A percentile compares a stretch with the other conserved stretches of the same genome.
These are phyloP conservation scores for Anas platyrhynchos DNA, from an alignment of 2,113 vertebrate genomes.

Conservation along the genomic window DNA sequence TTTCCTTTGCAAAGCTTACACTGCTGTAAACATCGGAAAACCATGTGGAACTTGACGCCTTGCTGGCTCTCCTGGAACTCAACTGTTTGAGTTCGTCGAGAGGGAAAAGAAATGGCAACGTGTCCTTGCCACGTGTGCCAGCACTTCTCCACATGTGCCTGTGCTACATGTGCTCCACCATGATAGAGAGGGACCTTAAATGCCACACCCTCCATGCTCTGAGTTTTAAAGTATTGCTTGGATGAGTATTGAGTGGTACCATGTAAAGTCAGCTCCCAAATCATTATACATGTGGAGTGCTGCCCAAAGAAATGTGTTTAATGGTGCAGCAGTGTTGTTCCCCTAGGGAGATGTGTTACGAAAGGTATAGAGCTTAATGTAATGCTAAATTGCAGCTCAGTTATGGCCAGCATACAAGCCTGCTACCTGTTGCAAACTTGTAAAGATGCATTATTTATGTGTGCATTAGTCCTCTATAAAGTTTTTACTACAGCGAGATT, in stretches of 20 bases:
- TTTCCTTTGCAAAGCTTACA: neutral
- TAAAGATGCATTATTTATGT: neutral
- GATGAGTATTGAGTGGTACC: neutral
- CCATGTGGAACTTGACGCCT: rapidly evolving
- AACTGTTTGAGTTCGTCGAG: neutral
- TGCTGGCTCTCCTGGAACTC: neutral
- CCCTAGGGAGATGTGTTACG: neutral
- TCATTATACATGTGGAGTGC: rapidly evolving
- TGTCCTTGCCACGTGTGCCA: neutral
- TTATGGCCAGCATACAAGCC: neutral
- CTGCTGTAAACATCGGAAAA: neutral
- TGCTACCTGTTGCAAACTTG: neutral
- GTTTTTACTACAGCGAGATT: neutral
- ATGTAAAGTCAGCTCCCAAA: neutral
- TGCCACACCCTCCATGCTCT: neutral
- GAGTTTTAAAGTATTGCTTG: neutral
- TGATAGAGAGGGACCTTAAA: neutral
- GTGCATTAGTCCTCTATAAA: neutral
- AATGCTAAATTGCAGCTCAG: neutral
- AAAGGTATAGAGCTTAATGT: rapidly evolving
- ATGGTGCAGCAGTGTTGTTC: neutral
- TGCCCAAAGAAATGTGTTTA: neutral
- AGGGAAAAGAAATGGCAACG: neutral
- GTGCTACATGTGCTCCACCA: rapidly evolving
- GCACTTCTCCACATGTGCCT: neutral